Conservation (phyloP, 2,113 vertebrate species). For the Cygnus atratus region DNA sequence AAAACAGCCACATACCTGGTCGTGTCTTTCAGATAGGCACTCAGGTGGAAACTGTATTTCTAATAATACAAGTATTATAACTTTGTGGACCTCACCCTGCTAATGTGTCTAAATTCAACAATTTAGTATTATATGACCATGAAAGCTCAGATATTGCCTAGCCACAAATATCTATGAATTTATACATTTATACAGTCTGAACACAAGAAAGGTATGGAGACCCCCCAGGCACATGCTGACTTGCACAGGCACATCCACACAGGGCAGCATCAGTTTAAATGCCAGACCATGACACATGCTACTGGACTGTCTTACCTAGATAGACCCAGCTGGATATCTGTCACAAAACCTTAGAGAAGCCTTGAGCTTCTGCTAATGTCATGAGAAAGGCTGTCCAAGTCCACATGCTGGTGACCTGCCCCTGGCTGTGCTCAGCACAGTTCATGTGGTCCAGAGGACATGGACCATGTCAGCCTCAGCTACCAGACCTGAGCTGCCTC, state of each 20-base stretch:
- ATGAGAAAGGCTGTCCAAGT: not conserved
- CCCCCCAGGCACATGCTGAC: accelerated
- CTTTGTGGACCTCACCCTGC: not conserved
- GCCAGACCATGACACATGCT: not conserved
- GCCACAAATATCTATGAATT: accelerated
- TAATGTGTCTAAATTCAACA: not conserved
- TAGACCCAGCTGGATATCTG: not conserved
- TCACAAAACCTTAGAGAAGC: not conserved
- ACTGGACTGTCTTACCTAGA: not conserved
- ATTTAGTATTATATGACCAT: not conserved
- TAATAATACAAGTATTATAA: not conserved
- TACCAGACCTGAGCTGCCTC: not conserved
- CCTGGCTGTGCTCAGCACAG: not conserved
- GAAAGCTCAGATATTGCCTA: not conserved
- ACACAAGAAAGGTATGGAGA: not conserved
- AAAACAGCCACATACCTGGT: not conserved
- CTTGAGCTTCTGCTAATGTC: not conserved
- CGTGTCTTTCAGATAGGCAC: not conserved
- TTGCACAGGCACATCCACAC: not conserved
- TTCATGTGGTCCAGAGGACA: not conserved
- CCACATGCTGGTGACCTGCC: not conserved
- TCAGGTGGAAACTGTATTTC: not conserved
- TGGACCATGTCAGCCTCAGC: accelerated
- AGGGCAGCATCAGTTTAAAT: not conserved
- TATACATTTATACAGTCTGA: accelerated